Conservation (phyloP, 2,888 invertebrate species). For the Cantharis flavilabris region DNA sequence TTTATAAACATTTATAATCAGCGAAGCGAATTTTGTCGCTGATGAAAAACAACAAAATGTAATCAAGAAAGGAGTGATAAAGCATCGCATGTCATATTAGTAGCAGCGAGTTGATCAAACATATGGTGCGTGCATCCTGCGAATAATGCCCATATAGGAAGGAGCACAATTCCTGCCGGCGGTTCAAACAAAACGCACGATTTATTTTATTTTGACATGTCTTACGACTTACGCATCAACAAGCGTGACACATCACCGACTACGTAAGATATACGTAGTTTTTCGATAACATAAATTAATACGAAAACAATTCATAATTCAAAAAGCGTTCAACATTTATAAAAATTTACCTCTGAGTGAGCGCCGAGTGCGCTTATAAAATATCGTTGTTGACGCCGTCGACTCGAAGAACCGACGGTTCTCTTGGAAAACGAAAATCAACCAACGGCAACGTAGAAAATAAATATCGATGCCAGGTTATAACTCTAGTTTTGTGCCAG, state of each 20-base stretch:
- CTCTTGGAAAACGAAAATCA: background rate
- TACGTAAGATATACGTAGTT: background rate
- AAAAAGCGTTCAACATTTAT: background rate
- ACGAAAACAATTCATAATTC: background rate
- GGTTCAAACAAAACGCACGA: slow-evolving; percentile 42
- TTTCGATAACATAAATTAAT: slow-evolving; percentile 5
- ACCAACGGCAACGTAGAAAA: slow-evolving; percentile 1
- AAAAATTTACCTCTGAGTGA: background rate
- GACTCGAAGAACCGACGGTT: background rate
- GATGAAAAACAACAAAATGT: slow-evolving; percentile 36
- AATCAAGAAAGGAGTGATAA: slow-evolving; percentile 42
- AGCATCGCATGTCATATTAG: slow-evolving; percentile 52
- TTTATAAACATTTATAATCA: slow-evolving; percentile 26
- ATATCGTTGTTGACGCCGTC: background rate
- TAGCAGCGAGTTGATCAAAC: slow-evolving; percentile 46
- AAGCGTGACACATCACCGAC: slow-evolving; percentile 25
- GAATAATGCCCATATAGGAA: slow-evolving; percentile 16
- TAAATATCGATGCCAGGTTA: slow-evolving; percentile 1
- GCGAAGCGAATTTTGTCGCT: slow-evolving; percentile 24
- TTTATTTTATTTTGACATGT: slow-evolving; percentile 43
- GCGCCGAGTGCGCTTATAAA: background rate
- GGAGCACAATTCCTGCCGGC: slow-evolving; percentile 24
- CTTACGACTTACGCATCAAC: slow-evolving; percentile 38
- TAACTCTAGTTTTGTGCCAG: background rate
- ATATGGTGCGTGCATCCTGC: slow-evolving; percentile 52